These are phyloP conservation scores for Etheostoma cragini DNA, from an alignment of 2,113 vertebrate genomes.

Conservation along the genomic window DNA sequence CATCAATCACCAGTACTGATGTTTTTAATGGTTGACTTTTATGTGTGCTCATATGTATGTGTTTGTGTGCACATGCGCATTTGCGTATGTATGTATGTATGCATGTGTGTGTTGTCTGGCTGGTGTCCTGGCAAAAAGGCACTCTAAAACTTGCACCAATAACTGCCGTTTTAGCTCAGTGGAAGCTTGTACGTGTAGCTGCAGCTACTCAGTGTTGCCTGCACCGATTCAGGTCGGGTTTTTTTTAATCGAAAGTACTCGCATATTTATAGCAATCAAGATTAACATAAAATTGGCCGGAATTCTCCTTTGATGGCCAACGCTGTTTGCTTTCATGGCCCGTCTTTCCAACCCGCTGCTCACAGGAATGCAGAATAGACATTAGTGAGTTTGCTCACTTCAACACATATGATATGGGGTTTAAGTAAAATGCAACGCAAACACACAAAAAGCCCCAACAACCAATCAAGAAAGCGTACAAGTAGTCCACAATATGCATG, in stretches of 20 bases:
- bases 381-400: constrained; percentile 33
- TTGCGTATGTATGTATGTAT: constrained; percentile 3
- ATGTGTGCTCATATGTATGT: background rate
- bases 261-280: too few relatives aligned
- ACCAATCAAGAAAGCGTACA: constrained; percentile 24
- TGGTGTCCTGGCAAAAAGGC: constrained; percentile 41
- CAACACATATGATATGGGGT: constrained; percentile 60
- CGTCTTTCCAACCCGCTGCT: constrained; percentile 72
- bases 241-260: too few relatives aligned
- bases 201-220: too few relatives aligned
- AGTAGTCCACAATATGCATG: constrained; percentile 49
- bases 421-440: constrained; percentile 51
- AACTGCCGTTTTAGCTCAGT: too few relatives aligned
- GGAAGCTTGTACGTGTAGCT: too few relatives aligned
- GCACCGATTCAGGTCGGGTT: too few relatives aligned
- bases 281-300: too few relatives aligned
- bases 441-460: constrained; percentile 48
- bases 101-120: constrained; percentile 66
- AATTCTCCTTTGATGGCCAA: constrained; percentile 50
- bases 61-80: background rate
- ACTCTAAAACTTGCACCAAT: too few relatives aligned
- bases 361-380: constrained; percentile 73
- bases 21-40: constrained; percentile 12
- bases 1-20: background rate
- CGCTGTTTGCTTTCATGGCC: constrained; percentile 77